Evolutionary conservation across 1,140 invertebrate genomes (phyloP).

Genomic region (Mylabris phalerata): DNA sequence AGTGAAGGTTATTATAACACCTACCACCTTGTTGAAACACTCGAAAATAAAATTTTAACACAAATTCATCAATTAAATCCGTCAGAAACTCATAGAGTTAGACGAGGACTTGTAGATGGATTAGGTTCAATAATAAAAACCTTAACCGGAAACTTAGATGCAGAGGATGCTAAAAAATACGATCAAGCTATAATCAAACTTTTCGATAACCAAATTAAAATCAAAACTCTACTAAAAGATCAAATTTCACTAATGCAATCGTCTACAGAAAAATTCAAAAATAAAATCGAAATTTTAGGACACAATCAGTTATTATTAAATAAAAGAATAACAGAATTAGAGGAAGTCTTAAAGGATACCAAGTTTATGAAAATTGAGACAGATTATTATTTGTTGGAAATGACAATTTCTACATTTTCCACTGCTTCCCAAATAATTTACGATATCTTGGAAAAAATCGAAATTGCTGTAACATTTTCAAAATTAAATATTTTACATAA

Average conservation of each 20-base stretch:
- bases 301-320: neutral
- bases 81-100: too few relatives aligned
- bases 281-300: neutral
- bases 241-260: neutral
- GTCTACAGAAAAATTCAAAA: neutral
- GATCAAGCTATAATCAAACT: neutral
- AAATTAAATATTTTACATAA: neutral
- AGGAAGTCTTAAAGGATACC: too few relatives aligned
- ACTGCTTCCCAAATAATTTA: neutral
- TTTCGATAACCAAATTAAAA: constrained; percentile 5
- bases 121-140: constrained; percentile 12
- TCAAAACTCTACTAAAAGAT: neutral
- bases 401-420: neutral
- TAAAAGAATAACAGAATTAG: neutral
- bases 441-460: neutral
- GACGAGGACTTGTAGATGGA: constrained; percentile 4
- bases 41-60: too few relatives aligned
- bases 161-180: neutral
- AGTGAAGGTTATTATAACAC: too few relatives aligned
- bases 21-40: too few relatives aligned
- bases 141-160: neutral
- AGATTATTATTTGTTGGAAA: neutral
- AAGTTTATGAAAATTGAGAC: too few relatives aligned
- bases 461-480: neutral
- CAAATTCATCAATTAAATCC: too few relatives aligned